phyloP scores from a whole-genome alignment of 2,888 invertebrate genomes.

The Boloria euphrosyne region DNA sequence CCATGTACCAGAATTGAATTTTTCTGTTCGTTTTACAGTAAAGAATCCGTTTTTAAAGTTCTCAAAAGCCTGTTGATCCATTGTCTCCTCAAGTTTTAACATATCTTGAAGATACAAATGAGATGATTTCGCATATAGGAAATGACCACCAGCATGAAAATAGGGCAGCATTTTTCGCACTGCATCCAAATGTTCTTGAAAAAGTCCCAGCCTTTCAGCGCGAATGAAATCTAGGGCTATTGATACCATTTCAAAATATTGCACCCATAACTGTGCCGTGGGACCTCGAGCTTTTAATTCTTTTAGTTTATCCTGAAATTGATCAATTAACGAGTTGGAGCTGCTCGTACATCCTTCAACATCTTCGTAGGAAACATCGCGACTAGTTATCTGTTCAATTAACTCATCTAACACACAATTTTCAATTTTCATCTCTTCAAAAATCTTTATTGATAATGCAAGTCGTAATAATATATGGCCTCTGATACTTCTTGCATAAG shows the following conservation, averaged over 20 bases:
- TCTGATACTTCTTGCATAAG: constrained; percentile 47
- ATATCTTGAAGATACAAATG: constrained; percentile 49
- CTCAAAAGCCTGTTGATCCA: constrained; percentile 44
- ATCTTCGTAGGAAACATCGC: constrained; percentile 48
- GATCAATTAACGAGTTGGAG: constrained; percentile 42
- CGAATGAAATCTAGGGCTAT: constrained; percentile 54
- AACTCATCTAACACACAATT: constrained; percentile 44
- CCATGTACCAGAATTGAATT: constrained; percentile 42
- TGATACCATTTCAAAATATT: constrained; percentile 55
- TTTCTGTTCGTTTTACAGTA: constrained; percentile 47
- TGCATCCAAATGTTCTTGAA: constrained; percentile 51
- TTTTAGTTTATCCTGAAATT: constrained; percentile 37
- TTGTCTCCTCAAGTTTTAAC: constrained; percentile 45
- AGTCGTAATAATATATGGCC: constrained; percentile 31
- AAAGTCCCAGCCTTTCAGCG: constrained; percentile 60
- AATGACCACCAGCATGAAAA: constrained; percentile 54
- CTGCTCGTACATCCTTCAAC: constrained; percentile 44
- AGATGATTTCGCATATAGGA: constrained; percentile 44
- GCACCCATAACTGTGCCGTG: constrained; percentile 52
- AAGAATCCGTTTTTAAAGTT: constrained; percentile 47
- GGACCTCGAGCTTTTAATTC: constrained; percentile 44
- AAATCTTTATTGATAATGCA: constrained; percentile 43
- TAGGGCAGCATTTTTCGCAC: constrained; percentile 51
- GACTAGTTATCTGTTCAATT: constrained; percentile 45
- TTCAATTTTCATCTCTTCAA: constrained; percentile 46